Evolutionary conservation across 1,140 invertebrate genomes (phyloP), one percentile per base, ranked within the genome.

Genomic region (Neodiprion pinetum): DNA sequence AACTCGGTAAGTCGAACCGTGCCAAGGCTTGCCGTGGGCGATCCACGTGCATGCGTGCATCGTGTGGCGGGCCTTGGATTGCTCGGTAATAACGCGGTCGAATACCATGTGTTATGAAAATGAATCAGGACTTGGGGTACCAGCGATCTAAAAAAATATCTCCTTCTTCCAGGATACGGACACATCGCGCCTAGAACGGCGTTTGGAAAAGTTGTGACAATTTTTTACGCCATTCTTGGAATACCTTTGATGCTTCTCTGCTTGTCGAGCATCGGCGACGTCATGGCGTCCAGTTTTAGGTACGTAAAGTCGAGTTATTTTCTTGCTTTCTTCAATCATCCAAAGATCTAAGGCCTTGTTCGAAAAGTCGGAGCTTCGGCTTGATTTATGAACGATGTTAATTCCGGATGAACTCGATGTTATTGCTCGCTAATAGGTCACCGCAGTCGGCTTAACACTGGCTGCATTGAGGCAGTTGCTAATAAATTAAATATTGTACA

Each of bases 181-280:
- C 96, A 99, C 85, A 97, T 99, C 70, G 95, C 96, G 0, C 96
- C 96, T 1, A 97, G 97, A 90, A 99, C 97, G 0, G 91, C 93
- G 77, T 94, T 93, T 84, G 97, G 97, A 17, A 97, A 98, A 88
- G 93, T 98, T 73, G 95, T 96, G 48, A 98, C 97, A 14, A 98
- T 99, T 80, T 95, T 98, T 83, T 99, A 99, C 88, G 97, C 97
- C 48, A 96, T 98, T 81, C 89, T 98, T 77, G 97, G 97, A 21
- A 99, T 98, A 79, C 97, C 97, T 0, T 88, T 98, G 72, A 97
- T 98, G 95, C 91, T 99, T 72, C 91, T 98, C 5, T 97, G 96
- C 80, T 90, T 99, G 48, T 97, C 96, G 61, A 98, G 98, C 84
- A 98, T 99, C 76, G 97, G 97, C n/a, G 96, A 98, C 85, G 94